phyloP scores from a whole-genome alignment of 2,113 vertebrate genomes.

The Apeltes quadracus region DNA sequence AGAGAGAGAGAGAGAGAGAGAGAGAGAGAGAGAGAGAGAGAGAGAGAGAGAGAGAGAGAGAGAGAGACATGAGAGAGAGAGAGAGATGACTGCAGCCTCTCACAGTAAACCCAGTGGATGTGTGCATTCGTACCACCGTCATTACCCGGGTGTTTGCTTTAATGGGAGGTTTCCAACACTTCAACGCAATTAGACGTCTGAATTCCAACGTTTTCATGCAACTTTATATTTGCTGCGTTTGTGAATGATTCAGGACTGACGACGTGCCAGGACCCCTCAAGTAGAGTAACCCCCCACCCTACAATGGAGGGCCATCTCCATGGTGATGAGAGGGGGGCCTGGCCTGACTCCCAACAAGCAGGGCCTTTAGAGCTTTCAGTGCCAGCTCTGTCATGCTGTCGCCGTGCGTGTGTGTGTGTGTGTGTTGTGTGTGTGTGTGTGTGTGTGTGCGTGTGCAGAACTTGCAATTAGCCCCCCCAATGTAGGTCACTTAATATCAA shows the following conservation, averaged over 20 bases:
- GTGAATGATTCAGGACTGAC: constrained; percentile 47
- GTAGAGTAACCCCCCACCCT: constrained; percentile 61
- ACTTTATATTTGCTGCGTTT: constrained; percentile 7
- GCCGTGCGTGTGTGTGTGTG: constrained; percentile 21
- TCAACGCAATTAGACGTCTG: neutral
- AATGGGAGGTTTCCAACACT: neutral
- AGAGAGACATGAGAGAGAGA: neutral
- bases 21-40: neutral
- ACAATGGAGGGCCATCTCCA: constrained; percentile 73
- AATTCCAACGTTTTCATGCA: constrained; percentile 1
- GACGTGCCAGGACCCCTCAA: constrained; percentile 72
- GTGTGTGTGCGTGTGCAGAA: constrained; percentile 52
- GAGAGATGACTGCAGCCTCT: constrained; percentile 11
- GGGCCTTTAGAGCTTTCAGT: constrained; percentile 51
- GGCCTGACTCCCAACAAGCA: constrained; percentile 61
- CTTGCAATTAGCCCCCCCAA: constrained; percentile 61
- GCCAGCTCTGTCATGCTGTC: constrained; percentile 49
- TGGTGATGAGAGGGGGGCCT: constrained; percentile 65
- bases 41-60: neutral
- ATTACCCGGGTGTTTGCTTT: constrained; percentile 18
- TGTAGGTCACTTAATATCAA: constrained; percentile 55
- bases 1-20: neutral
- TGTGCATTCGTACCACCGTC: constrained; percentile 1
- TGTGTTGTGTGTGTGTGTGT: constrained; percentile 38
- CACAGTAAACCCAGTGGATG: constrained; percentile 14